These are phyloP conservation scores for Nycticebus coucang DNA, from an alignment of 2,113 vertebrate species.

Conservation along the genomic window DNA sequence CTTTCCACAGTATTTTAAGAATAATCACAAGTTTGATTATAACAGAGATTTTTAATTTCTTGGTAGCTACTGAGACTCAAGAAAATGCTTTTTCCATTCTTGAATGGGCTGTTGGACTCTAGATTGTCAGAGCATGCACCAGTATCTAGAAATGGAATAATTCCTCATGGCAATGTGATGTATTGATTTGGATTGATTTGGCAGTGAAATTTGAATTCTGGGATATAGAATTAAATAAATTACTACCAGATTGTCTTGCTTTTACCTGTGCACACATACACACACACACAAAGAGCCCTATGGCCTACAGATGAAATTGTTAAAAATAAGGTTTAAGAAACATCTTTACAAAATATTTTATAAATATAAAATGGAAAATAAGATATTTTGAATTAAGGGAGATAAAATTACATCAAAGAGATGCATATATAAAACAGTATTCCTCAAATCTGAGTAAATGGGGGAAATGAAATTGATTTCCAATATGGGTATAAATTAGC, in stretches of 20 bases:
- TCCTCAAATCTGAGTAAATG: background rate
- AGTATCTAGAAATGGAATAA: background rate
- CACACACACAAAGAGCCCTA: background rate
- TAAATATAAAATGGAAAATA: conserved; percentile 10
- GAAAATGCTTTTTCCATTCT: background rate
- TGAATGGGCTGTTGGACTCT: background rate
- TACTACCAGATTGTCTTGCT: background rate
- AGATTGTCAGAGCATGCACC: background rate
- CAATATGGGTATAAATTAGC: background rate
- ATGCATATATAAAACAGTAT: background rate
- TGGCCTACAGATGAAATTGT: background rate
- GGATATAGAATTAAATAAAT: conserved; percentile 18
- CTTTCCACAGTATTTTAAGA: background rate
- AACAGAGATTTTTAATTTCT: background rate
- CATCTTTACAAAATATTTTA: conserved; percentile 4
- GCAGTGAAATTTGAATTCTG: background rate
- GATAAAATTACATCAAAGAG: background rate
- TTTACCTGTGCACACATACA: background rate
- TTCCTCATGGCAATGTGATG: background rate
- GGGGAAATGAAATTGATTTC: background rate
- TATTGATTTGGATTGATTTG: background rate
- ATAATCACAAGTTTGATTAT: background rate
- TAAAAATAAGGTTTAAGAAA: conserved; percentile 1
- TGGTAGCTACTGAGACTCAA: background rate
- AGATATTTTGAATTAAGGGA: background rate